Evolutionary conservation across 2,888 invertebrate genomes (phyloP).

Genomic region (Netelia inedita): DNA sequence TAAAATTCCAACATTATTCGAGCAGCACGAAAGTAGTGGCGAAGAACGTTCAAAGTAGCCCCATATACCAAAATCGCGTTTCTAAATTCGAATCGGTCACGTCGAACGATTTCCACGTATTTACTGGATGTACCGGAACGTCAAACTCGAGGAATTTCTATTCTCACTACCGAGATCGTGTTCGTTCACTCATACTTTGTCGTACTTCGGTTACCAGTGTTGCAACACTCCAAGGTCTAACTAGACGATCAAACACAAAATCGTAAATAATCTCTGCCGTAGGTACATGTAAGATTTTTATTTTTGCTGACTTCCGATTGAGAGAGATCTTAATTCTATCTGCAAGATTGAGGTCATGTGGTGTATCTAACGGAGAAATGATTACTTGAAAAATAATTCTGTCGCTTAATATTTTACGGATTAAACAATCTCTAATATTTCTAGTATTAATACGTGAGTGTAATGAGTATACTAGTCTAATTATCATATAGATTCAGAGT

Average conservation of each 20-base stretch:
- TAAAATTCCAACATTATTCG: conserved; percentile 69
- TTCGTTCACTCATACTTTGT: conserved; percentile 35
- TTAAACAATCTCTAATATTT: no score
- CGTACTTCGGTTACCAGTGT: conserved; percentile 29
- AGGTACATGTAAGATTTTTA: conserved; percentile 5
- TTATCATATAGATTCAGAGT: no score
- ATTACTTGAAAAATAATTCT: no score
- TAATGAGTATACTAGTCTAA: no score
- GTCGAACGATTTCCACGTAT: conserved; percentile 62
- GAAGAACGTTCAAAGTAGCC: conserved; percentile 31
- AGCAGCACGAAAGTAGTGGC: conserved; percentile 14
- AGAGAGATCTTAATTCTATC: conserved; percentile 19
- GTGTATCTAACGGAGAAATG: no score
- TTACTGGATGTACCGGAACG: conserved; percentile 60
- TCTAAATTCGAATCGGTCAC: conserved; percentile 68
- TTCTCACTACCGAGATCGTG: conserved; percentile 45
- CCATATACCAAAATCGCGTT: conserved; percentile 54
- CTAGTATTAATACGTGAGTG: no score
- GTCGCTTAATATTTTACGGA: no score
- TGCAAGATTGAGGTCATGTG: not conserved
- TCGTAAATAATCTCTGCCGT: conserved; percentile 32
- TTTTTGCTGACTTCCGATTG: conserved; percentile 28
- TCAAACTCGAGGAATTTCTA: conserved; percentile 65
- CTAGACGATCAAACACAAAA: conserved; percentile 41
- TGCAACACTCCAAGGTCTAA: conserved; percentile 4